Percentiles rank a stretch among this genome's conserved stretches.
Evolutionary conservation across 1,140 invertebrate species (phyloP).

Genomic region (Philaenus spumarius): DNA sequence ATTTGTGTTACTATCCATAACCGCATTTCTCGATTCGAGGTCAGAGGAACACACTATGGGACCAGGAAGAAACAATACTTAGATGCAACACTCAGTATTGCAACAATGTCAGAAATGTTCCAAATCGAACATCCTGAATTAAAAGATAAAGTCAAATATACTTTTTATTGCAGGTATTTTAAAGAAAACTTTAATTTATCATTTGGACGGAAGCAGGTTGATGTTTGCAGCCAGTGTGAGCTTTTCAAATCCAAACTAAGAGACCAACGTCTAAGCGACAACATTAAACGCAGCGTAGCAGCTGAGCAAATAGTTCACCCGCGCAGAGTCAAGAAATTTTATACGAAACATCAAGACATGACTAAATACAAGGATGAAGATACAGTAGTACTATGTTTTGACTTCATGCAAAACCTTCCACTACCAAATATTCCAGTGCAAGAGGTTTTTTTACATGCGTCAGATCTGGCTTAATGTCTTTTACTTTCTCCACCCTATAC

Average conservation of each 20-base stretch:
- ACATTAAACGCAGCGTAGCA: not conserved
- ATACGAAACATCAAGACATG: not conserved
- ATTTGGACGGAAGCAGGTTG: slow-evolving; percentile 2
- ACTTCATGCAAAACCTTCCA: slow-evolving; percentile 26
- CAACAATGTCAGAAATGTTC: slow-evolving; percentile 8
- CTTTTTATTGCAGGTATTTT: slow-evolving; percentile 7
- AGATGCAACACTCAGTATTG: slow-evolving; percentile 1
- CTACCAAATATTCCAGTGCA: slow-evolving; percentile 21
- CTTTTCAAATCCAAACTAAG: not conserved
- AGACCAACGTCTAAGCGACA: not conserved
- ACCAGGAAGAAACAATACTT: not conserved
- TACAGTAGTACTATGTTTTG: slow-evolving; percentile 15
- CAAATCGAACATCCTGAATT: slow-evolving; percentile 4
- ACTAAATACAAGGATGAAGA: slow-evolving; percentile 10
- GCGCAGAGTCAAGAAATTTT: slow-evolving; percentile 10
- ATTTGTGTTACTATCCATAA: not conserved
- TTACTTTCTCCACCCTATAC: too few species aligned
- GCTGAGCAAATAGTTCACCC: slow-evolving; percentile 9
- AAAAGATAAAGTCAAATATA: slow-evolving; percentile 7
- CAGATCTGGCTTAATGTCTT: slow-evolving; percentile 23
- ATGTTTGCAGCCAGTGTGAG: too few species aligned
- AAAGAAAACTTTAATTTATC: slow-evolving; percentile 9
- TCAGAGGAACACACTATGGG: not conserved
- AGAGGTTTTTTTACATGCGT: slow-evolving; percentile 25
- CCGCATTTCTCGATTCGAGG: not conserved